Base-by-base conservation (phyloP, 2,888 invertebrate genomes). In the Meiosimyza decipiens region DNA sequence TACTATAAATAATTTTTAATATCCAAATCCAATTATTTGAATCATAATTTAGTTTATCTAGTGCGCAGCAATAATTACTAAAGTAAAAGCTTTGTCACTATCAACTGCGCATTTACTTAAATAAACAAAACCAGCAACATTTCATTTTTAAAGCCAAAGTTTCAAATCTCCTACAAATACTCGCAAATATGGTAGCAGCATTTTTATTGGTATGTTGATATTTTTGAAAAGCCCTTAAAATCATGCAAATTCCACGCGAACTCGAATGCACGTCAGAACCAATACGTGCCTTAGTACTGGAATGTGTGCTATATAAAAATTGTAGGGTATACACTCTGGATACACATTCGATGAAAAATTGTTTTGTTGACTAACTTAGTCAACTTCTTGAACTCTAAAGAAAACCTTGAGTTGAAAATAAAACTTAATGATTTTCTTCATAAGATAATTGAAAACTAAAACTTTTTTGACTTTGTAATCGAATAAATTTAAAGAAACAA, bases 171-270 rank as follows among this genome's bases (percentile, higher is more conserved):
- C 11, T 1, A 15, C 40, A 6, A 7, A 28, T 33, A 7, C 13
- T 12, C 52, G 40, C 22, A 52, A 13, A 51, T 65, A 7, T 1
- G 51, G 15, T 52, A 13, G 3, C 15, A n/a, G 15, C 9, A 40
- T 40, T 65, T 51, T 28, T 54, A 9, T 54, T 12, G 7, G n/a
- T 16, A 18, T 54, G n/a, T 11, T 12, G 13, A n/a, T 11, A 12
- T 57, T 18, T 57, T 13, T 13, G 13, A n/a, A 52, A 52, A 51
- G 52, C 51, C 62, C 15, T 40, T 40, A 16, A 62, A 62, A 16
- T 40, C 33, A 9, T n/a, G 16, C 62, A 62, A 62, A 62, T 62
- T n/a, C 28, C 33, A 62, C 2, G 40, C 62, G 16, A 62, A 62
- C 33, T 40, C 16, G 33, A 40, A 33, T 40, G 40, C 40, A 40